Percentiles rank a stretch among this genome's conserved stretches.
These are phyloP conservation scores for Porphyrio hochstetteri DNA, from an alignment of 2,113 vertebrate species.

Conservation along the genomic window DNA sequence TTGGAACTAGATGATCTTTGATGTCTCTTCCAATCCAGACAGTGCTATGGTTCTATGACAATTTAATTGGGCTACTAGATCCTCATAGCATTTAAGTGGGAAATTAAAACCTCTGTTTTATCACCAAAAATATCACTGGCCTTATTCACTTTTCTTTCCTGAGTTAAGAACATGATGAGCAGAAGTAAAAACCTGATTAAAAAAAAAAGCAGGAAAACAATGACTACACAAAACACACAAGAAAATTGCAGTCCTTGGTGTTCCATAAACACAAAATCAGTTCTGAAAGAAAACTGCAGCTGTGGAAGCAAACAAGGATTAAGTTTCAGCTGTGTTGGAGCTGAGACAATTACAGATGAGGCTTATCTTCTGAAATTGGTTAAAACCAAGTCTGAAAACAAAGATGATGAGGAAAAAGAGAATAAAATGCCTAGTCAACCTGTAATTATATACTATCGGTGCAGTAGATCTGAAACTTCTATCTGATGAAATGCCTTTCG, in stretches of 20 bases:
- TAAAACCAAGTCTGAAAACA: background rate
- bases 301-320: conserved; percentile 4
- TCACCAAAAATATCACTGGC: background rate
- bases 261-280: background rate
- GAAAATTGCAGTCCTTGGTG: background rate
- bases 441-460: background rate
- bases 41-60: background rate
- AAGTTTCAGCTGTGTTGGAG: conserved; percentile 10
- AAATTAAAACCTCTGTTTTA: background rate
- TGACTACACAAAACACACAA: background rate
- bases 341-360: background rate
- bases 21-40: too few species aligned
- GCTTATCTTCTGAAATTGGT: background rate
- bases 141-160: background rate
- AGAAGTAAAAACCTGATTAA: background rate
- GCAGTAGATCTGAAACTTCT: background rate
- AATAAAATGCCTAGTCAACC: background rate
- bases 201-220: background rate
- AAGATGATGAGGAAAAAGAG: background rate
- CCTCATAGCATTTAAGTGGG: background rate
- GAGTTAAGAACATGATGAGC: background rate
- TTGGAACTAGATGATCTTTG: too few species aligned
- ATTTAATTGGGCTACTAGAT: background rate
- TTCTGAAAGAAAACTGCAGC: conserved; percentile 13
- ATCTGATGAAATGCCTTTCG: background rate